Base-by-base conservation (phyloP, 64 coral and sea anemone genomes). In the Montipora sp. region DNA sequence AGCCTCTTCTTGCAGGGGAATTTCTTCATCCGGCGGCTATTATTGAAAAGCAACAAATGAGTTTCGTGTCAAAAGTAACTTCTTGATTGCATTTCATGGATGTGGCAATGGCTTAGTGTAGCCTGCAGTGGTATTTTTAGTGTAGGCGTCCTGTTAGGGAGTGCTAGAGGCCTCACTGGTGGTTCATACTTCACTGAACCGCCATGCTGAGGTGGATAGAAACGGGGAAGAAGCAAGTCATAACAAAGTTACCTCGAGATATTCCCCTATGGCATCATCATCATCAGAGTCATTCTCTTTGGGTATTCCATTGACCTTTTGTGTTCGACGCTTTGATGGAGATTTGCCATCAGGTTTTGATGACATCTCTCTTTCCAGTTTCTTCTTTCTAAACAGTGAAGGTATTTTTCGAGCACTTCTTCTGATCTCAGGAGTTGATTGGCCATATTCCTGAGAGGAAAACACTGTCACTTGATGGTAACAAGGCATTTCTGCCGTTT, bases 1-100 rank as follows among this genome's bases (percentile, higher is more conserved):
- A 19, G 73, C 22, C 75, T 99, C 92, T 15, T 99, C 98, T 27
- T 96, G 70, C 9, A 99, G 77, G 3, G 94, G 73, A 14, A 96
- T 53, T 1, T 99, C 94, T 9, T 93, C 98, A 60, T 92, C 74
- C 4, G 95, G 94, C 93, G 95, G 94, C 93, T 98, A 55, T 63
- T 12, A 14, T 63, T 63, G 15, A 48, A 61, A 50, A 20, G 20
- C 58, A 22, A 73, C 3, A 16, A 87, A 47, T 0, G 44, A 48
- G 61, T 6, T 10, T 36, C 36, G 36, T 36, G 36, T 36, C 36
- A 36, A 36, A 2, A 36, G 36, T 36, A 36, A 36, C 36, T 36
- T 36, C 36, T 36, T 36, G 36, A 36, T 36, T 36, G 36, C 36
- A 36, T 36, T 36, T 36, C 36, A 36, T 36, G 36, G 36, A 2